phyloP scores from a whole-genome alignment of 2,888 invertebrate genomes.

The Tinea pellionella region DNA sequence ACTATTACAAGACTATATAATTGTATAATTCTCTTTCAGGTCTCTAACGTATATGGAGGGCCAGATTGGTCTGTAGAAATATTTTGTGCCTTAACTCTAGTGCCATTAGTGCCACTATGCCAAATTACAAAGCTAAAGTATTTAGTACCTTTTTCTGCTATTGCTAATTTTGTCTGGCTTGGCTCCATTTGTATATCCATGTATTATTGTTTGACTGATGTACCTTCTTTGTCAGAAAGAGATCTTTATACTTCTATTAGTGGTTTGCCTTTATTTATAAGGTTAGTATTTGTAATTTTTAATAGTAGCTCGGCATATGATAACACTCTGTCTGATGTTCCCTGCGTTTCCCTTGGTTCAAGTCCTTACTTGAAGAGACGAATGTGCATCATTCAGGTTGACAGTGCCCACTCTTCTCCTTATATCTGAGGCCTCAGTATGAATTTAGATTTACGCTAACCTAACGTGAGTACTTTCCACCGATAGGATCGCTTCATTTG shows the following conservation, averaged over 20 bases:
- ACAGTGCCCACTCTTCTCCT: too few relatives aligned
- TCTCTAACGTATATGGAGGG: constrained; percentile 59
- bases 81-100: constrained; percentile 74
- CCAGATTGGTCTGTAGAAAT: constrained; percentile 69
- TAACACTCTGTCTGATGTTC: too few relatives aligned
- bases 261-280: constrained; percentile 88
- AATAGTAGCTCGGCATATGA: too few relatives aligned
- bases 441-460: too few relatives aligned
- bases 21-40: constrained; percentile 39
- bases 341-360: too few relatives aligned
- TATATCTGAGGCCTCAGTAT: too few relatives aligned
- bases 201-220: constrained; percentile 79
- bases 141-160: constrained; percentile 88
- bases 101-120: constrained; percentile 77
- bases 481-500: too few relatives aligned
- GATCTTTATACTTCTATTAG: constrained; percentile 59
- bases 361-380: too few relatives aligned
- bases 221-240: constrained; percentile 46
- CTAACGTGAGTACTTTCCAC: too few relatives aligned
- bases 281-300: constrained; percentile 28
- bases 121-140: constrained; percentile 84
- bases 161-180: constrained; percentile 87
- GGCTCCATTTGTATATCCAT: constrained; percentile 83
- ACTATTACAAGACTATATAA: neutral
- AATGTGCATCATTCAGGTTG: too few relatives aligned